phyloP scores from a whole-genome alignment of 2,113 vertebrate genomes.

The Epinephelus moara region DNA sequence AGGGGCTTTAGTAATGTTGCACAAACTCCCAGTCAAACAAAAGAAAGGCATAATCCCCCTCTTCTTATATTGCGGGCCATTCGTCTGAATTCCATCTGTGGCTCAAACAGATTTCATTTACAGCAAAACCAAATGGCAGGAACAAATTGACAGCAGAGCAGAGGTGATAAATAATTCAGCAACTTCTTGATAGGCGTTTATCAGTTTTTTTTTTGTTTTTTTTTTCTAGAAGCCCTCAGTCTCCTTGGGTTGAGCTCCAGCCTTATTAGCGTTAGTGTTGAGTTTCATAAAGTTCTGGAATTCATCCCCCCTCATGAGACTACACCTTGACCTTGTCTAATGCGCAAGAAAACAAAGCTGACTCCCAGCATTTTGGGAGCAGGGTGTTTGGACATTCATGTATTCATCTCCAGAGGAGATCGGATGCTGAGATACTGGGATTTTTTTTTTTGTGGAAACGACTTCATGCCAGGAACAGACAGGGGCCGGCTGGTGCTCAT shows the following conservation, averaged over 20 bases:
- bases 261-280: slow-evolving; percentile 64
- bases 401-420: slow-evolving; percentile 72
- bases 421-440: slow-evolving; percentile 57
- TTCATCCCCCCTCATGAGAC: slow-evolving; percentile 38
- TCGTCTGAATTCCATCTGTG: slow-evolving; percentile 62
- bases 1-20: slow-evolving; percentile 64
- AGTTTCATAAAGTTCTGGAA: slow-evolving; percentile 56
- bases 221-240: slow-evolving; percentile 25
- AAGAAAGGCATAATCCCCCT: slow-evolving; percentile 63
- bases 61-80: slow-evolving; percentile 48
- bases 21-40: slow-evolving; percentile 61
- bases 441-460: slow-evolving; percentile 48
- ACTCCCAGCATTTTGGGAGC: slow-evolving; percentile 42
- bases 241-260: slow-evolving; percentile 17
- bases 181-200: slow-evolving; percentile 73
- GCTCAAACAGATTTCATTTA: slow-evolving; percentile 72
- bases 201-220: slow-evolving; percentile 40
- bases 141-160: slow-evolving; percentile 69
- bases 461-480: slow-evolving; percentile 55
- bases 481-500: slow-evolving; percentile 37
- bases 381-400: slow-evolving; percentile 73
- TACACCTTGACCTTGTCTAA: slow-evolving; percentile 74
- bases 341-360: slow-evolving; percentile 58
- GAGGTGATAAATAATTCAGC: slow-evolving; percentile 76
- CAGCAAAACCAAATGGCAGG: slow-evolving; percentile 68